phyloP scores from a whole-genome alignment of 1,140 invertebrate species.

The Gryon sp. region DNA sequence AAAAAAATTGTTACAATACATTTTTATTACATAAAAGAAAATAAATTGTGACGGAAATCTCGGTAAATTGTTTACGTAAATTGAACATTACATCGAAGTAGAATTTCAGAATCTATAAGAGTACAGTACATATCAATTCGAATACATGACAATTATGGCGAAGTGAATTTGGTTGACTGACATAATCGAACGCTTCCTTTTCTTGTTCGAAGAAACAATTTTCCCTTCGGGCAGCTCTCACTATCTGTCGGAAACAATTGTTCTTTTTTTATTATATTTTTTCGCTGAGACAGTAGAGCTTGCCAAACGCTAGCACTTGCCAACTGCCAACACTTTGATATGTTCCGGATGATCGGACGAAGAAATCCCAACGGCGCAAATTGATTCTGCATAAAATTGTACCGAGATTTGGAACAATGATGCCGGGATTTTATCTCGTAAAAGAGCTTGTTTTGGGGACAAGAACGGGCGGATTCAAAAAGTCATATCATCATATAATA shows the following conservation, averaged over 20 bases:
- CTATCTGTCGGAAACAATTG: constrained; percentile 30
- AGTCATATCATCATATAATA: no score
- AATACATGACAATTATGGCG: constrained; percentile 55
- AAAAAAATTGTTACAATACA: no score
- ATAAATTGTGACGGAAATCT: no score
- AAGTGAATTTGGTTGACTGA: constrained; percentile 39
- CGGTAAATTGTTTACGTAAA: no score
- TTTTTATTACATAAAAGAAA: no score
- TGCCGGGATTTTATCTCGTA: constrained; percentile 16
- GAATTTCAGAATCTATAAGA: no score
- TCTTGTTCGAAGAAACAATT: constrained; percentile 25
- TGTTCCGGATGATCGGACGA: constrained; percentile 26
- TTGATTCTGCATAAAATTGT: constrained; percentile 46
- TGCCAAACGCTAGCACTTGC: constrained; percentile 36
- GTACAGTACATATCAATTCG: constrained; percentile 14
- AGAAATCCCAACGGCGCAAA: constrained; percentile 40
- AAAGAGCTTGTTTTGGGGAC: neutral
- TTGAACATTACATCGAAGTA: no score
- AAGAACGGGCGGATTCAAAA: no score
- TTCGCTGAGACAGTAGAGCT: constrained; percentile 28
- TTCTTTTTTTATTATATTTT: constrained; percentile 31
- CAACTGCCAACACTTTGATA: constrained; percentile 39
- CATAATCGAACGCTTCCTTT: constrained; percentile 24
- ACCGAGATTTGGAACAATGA: constrained; percentile 31
- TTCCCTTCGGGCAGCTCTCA: constrained; percentile 26